These are phyloP conservation scores for Habroteleia sp. DNA, from an alignment of 2,888 invertebrate species.

Conservation along the genomic window DNA sequence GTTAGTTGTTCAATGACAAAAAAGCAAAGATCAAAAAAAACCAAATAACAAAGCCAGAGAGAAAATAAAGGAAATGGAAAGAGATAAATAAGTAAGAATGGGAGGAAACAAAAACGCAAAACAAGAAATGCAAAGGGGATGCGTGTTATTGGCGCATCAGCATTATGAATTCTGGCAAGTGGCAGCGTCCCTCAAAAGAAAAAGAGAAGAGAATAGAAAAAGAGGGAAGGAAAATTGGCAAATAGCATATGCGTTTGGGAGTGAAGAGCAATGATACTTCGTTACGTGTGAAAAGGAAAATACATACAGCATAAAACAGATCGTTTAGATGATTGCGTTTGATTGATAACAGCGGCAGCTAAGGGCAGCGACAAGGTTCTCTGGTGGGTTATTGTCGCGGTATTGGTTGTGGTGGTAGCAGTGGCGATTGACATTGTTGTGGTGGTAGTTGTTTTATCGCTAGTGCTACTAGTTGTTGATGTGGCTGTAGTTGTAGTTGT, in stretches of 20 bases:
- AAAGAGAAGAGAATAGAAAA: too few relatives aligned
- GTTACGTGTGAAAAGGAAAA: slow-evolving; percentile 72
- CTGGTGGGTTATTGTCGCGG: slow-evolving; percentile 83
- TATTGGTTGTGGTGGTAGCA: slow-evolving; percentile 71
- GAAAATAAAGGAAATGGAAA: neutral
- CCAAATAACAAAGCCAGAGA: neutral
- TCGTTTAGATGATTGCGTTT: slow-evolving; percentile 81
- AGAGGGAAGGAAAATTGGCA: too few relatives aligned
- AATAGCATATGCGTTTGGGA: slow-evolving; percentile 10
- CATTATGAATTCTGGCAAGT: slow-evolving; percentile 17
- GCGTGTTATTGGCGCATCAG: slow-evolving; percentile 18
- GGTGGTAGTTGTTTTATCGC: slow-evolving; percentile 63
- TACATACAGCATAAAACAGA: slow-evolving; percentile 81
- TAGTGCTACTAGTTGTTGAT: slow-evolving; percentile 70
- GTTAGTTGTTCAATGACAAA: too few relatives aligned
- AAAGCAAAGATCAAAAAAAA: too few relatives aligned
- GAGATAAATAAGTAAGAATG: neutral
- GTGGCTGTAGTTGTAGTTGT: slow-evolving; percentile 60
- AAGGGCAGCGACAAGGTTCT: slow-evolving; percentile 87
- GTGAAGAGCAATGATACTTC: slow-evolving; percentile 16
- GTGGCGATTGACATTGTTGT: slow-evolving; percentile 66
- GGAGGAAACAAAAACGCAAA: slow-evolving; percentile 1
- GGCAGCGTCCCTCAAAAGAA: slow-evolving; percentile 2
- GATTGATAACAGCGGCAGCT: slow-evolving; percentile 82
- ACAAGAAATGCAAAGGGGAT: too few relatives aligned